phyloP scores from a whole-genome alignment of 2,888 invertebrate species.

The Cryptophagus acutangulus region DNA sequence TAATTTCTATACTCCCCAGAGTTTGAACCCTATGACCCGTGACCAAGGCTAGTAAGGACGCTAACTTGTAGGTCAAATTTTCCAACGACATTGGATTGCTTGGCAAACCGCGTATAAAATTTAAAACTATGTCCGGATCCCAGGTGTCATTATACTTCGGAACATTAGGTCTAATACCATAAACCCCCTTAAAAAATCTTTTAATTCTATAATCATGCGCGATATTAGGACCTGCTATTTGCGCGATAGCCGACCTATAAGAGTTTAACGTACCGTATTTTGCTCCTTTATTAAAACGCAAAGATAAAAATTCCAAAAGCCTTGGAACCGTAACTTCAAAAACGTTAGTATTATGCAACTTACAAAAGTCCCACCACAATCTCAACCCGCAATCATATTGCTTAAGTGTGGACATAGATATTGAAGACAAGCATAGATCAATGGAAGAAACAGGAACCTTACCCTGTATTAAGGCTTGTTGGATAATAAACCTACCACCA shows the following conservation, averaged over 20 bases:
- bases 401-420: constrained; percentile 4
- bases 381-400: constrained; percentile 7
- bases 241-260: constrained; percentile 24
- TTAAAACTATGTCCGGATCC: constrained; percentile 7
- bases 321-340: constrained; percentile 3
- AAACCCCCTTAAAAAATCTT: constrained; percentile 21
- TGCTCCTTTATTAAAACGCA: constrained; percentile 5
- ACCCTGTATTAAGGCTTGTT: neutral
- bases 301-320: constrained; percentile 11
- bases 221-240: constrained; percentile 18
- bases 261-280: constrained; percentile 26
- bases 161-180: neutral
- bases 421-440: neutral
- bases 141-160: constrained; percentile 4
- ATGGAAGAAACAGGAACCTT: neutral
- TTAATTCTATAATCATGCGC: constrained; percentile 18
- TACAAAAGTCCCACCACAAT: constrained; percentile 9
- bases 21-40: constrained; percentile 26
- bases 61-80: constrained; percentile 20
- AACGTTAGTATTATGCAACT: constrained; percentile 1
- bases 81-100: constrained; percentile 5
- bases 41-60: constrained; percentile 23
- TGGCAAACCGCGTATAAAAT: neutral
- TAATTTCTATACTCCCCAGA: constrained; percentile 17
- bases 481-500: constrained; percentile 3